phyloP scores from a whole-genome alignment of 2,888 invertebrate genomes.

The Oithona nana region DNA sequence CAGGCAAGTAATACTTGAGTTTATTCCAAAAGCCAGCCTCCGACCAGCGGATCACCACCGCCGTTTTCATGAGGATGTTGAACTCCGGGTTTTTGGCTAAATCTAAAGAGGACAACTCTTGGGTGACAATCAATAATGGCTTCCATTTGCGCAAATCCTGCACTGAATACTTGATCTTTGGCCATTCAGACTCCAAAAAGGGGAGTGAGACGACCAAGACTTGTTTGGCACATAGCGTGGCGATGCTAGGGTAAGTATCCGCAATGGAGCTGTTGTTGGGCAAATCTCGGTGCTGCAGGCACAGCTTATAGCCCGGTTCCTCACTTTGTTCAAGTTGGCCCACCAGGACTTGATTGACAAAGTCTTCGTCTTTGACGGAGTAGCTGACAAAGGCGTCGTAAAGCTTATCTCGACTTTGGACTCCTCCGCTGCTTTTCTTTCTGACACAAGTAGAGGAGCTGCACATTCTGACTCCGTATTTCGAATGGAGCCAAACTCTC shows the following conservation, averaged over 20 bases:
- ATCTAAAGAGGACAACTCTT: slow-evolving; percentile 47
- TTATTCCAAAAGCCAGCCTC: slow-evolving; percentile 33
- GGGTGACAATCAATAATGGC: slow-evolving; percentile 34
- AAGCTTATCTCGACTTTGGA: slow-evolving; percentile 60
- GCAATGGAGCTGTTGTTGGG: slow-evolving; percentile 32
- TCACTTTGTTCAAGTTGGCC: slow-evolving; percentile 63
- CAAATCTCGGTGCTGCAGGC: slow-evolving; percentile 71
- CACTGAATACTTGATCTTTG: slow-evolving; percentile 51
- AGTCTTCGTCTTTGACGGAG: slow-evolving; percentile 74
- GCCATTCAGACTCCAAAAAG: slow-evolving; percentile 83
- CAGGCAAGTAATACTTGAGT: slow-evolving; percentile 28
- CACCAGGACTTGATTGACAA: slow-evolving; percentile 62
- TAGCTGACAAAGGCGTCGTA: slow-evolving; percentile 87
- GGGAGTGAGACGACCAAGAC: slow-evolving; percentile 66
- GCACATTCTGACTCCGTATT: slow-evolving; percentile 55
- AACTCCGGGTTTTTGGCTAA: slow-evolving; percentile 49
- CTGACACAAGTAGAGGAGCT: slow-evolving; percentile 27
- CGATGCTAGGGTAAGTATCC: slow-evolving; percentile 52
- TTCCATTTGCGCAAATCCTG: slow-evolving; percentile 19
- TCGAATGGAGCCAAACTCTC: slow-evolving; percentile 66
- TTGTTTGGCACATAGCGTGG: slow-evolving; percentile 51
- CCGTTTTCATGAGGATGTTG: slow-evolving; percentile 36
- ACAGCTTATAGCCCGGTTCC: slow-evolving; percentile 51
- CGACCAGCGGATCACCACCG: slow-evolving; percentile 27
- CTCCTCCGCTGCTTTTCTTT: no score